Evolutionary conservation across 2,113 vertebrate genomes (phyloP).

Genomic region (Rousettus leschenaultii): DNA sequence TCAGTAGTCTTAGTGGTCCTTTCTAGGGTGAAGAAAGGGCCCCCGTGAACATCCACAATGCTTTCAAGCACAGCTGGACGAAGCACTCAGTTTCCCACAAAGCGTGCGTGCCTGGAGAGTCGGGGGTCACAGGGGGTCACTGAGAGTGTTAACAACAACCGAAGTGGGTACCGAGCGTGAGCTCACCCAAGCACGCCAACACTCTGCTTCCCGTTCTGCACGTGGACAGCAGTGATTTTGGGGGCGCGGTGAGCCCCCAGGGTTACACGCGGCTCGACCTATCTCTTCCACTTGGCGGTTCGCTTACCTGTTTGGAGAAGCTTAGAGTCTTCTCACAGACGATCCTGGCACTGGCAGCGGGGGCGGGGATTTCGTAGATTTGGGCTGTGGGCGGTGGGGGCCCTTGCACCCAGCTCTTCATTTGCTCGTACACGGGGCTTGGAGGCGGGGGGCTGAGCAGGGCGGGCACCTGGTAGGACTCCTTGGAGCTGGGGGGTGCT

Average conservation of each 20-base stretch:
- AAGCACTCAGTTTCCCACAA: background rate
- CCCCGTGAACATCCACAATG: fast-evolving
- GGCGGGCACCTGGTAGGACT: slow-evolving; percentile 85
- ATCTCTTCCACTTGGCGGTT: background rate
- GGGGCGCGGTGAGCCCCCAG: background rate
- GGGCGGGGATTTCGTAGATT: slow-evolving; percentile 72
- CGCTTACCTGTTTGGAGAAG: slow-evolving; percentile 81
- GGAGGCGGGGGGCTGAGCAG: background rate
- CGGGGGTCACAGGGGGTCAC: background rate
- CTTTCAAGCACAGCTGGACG: fast-evolving
- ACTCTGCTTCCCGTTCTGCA: background rate
- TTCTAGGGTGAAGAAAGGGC: too few relatives aligned
- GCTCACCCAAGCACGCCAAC: fast-evolving
- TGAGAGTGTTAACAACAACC: fast-evolving
- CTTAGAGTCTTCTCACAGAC: slow-evolving; percentile 77
- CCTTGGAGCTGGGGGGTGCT: background rate
- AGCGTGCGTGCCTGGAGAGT: background rate
- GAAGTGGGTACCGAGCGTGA: background rate
- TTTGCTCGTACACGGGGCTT: slow-evolving; percentile 82
- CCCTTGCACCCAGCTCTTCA: slow-evolving; percentile 85
- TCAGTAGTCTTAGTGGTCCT: background rate
- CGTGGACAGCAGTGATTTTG: fast-evolving
- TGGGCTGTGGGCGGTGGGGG: slow-evolving; percentile 59
- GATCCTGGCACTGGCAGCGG: slow-evolving; percentile 69
- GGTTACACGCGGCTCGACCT: fast-evolving